Evolutionary conservation across 2,888 invertebrate species (phyloP), one percentile per base, ranked within the genome.

Genomic region (Habrosyne pyritoides): DNA sequence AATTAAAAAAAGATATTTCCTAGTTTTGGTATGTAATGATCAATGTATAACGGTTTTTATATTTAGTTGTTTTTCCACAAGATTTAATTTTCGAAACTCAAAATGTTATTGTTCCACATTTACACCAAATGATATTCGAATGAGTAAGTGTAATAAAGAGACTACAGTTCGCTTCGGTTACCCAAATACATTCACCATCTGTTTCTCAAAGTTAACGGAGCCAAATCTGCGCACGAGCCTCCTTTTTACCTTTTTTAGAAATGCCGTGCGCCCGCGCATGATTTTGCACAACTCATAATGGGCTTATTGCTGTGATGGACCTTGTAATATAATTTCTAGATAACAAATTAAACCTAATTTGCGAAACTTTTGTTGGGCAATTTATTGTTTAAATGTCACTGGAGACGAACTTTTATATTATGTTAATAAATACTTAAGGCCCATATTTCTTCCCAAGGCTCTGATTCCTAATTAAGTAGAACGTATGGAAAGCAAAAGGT

Each of bases 171-270:
- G 18, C 42, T 42, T 18, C 18, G 42, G 42, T 42, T 42, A 14
- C 14, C 14, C 14, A 14, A 14, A 36, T 51, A 42, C 42, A 42
- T 42, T 42, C 42, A 42, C 42, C 42, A 42, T 42, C 42, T 42
- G 42, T 42, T 42, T 42, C 42, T 42, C 42, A 18, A 8, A 42
- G 8, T 8, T 18, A 18, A 18, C 42, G 18, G 10, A 8, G 42
- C 18, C 42, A 18, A 42, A 42, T 42, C 18, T 42, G 42, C 42
- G 42, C 42, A 8, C 8, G 42, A 42, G 18, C 18, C 7, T 42
- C 42, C 8, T 42, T 42, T 42, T 42, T 42, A 42, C 42, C 42
- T 42, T 42, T 42, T 42, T 42, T 42, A 42, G 42, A 42, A 42
- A 42, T 42, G 42, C 42, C 18, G 18, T 18, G 42, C 8, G 42